phyloP scores from a whole-genome alignment of 2,888 invertebrate species.

The Acronicta psi region DNA sequence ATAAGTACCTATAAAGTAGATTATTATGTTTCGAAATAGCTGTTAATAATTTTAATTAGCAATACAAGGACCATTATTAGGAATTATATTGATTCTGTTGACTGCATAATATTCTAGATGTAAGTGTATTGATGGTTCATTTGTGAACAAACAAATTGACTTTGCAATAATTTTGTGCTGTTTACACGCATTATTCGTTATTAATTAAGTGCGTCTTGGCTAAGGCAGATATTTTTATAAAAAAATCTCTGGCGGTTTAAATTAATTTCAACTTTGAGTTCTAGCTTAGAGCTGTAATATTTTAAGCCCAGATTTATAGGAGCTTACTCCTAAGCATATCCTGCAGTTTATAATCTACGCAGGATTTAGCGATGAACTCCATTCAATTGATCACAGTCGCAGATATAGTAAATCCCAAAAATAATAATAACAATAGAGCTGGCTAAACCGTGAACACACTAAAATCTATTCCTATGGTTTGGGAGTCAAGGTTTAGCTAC shows the following conservation, averaged over 20 bases:
- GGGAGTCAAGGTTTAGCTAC: no score
- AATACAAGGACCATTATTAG: conserved; percentile 19
- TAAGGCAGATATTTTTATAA: conserved; percentile 18
- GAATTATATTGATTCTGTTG: conserved; percentile 33
- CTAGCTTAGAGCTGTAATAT: conserved; percentile 11
- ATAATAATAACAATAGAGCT: no score
- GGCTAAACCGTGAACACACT: no score
- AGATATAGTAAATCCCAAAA: no score
- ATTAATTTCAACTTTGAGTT: conserved; percentile 15
- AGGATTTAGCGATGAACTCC: no score
- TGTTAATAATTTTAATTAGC: conserved; percentile 25
- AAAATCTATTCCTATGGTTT: no score
- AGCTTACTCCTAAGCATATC: no score
- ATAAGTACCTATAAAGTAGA: background rate
- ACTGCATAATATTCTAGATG: conserved; percentile 49
- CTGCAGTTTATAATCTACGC: conserved; percentile 19
- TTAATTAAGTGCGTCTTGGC: conserved; percentile 24
- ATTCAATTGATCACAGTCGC: no score
- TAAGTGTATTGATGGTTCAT: conserved; percentile 19
- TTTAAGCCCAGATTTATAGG: no score
- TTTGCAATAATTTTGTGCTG: conserved; percentile 48
- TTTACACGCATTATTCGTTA: conserved; percentile 26
- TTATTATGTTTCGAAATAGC: conserved; percentile 13
- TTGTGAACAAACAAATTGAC: conserved; percentile 6
- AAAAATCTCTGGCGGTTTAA: conserved; percentile 33